Base-by-base conservation (phyloP, 2,888 invertebrate species). In the Eutolmus rufibarbis region DNA sequence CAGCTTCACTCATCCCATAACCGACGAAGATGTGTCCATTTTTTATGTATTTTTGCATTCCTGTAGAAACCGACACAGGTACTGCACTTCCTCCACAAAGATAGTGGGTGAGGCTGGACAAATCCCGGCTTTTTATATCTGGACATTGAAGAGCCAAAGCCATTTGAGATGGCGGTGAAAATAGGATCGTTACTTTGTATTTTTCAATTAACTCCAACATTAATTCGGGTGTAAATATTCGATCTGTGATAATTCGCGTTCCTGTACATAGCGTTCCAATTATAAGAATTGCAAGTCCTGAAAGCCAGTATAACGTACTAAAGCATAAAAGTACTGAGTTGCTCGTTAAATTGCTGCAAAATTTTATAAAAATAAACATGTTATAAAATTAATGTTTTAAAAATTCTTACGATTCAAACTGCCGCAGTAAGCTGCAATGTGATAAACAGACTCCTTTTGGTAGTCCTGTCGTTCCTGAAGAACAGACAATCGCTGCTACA, bases 381-480 rank as follows among this genome's bases (percentile, higher is more conserved):
- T 37, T 56, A 19, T 2, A 7, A 43, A 23, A 40, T 34, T 14
- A 79, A 46, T 12, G 7, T 51, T 19, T 28, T 78, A 7, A 5
- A 66, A 66, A 66, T 86, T 14, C 89, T 86, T 88, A 90, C 89
- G 82, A 88, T 37, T 87, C 74, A 16, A 1, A 14, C 19, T 87
- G 57, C 84, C 91, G 89, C 1, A 92, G 89, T 8, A 92, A 78
- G 3, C 89, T 89, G 1, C 89, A 89, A 88, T 92, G 91, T 0
- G 92, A 91, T 16, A 91, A 89, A 0, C 90, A 90, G 0, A 91
- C 91, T 7, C 91, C 92, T 88, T 92, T 92, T 0, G 92, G 91
- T 74, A 90, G 88, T 5, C 91, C 91, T 0, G 92, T 92, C 0
- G 92, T 92, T 0, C 92, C 92, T 7, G 91, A 92, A 79, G 91